Base-by-base conservation (phyloP, 1,140 invertebrate genomes). In the Tetramorium alpestre region DNA sequence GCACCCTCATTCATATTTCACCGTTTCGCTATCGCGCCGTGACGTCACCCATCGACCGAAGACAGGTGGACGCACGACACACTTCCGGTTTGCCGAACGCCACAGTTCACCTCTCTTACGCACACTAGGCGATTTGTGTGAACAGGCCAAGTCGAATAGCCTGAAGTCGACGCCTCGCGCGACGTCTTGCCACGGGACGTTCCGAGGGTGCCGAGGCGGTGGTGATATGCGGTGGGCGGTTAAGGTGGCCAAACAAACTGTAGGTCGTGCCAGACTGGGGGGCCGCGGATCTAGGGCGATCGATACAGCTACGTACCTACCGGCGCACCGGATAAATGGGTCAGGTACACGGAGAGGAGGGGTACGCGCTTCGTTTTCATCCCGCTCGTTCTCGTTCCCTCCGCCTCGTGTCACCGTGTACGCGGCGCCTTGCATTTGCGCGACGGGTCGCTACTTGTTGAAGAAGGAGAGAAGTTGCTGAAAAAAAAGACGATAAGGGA, bases 241-340 rank as follows among this genome's bases (percentile, higher is more conserved):
- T 87, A 87, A 89, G 88, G 92, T 92, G 91, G 90, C 85, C 88
- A 89, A 91, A 93, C 91, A 92, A 92, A 93, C 91, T 90, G 93
- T 94, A 92, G 93, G 93, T 94, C 93, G 94, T 94, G 94, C 93
- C 93, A 92, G 93, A 92, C 93, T 92, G 92, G 93, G 90, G 91
- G 90, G 92, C 78, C 87, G 87, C 90, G 93, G 93, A 95, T 95
- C 93, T 94, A 92, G 95, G 95, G 93, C 95, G 93, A 95, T 95
- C 95, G 95, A 95, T 95, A 93, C 92, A 95, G 95, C 95, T 93
- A 93, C 92, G 92, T 94, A 93, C 88, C 88, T 90, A 92, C 88
- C 92, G 91, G 92, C 89, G 88, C 82, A 81, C 69, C 80, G 82
- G 22, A 82, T 85, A 94, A 94, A 94, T 95, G 90, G 94, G 94